Conservation (phyloP, 2,888 invertebrate genomes). For the Alloplasta piceator region DNA sequence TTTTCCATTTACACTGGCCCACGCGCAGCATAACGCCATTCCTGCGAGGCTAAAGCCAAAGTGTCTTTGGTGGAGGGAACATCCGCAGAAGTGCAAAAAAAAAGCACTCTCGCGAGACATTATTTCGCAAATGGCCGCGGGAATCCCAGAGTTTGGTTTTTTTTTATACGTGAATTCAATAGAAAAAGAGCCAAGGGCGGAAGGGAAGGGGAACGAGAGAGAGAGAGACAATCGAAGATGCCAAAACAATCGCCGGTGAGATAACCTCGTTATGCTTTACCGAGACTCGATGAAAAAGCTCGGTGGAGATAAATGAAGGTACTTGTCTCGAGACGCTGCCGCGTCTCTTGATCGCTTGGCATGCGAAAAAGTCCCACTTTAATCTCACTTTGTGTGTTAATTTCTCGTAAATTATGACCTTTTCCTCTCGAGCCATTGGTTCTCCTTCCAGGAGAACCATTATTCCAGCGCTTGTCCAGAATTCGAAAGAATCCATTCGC, state of each 20-base stretch:
- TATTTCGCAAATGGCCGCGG: slow-evolving; percentile 43
- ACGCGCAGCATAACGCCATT: neutral
- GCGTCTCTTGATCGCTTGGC: neutral
- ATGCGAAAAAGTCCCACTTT: no score
- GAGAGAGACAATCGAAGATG: slow-evolving; percentile 71
- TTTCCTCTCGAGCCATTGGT: no score
- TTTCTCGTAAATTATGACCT: no score
- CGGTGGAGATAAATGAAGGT: neutral
- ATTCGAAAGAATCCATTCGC: no score
- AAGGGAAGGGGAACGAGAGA: slow-evolving; percentile 2
- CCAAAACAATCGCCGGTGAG: slow-evolving; percentile 73
- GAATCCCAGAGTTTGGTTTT: neutral
- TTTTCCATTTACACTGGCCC: neutral
- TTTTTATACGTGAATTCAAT: neutral
- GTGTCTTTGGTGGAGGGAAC: neutral
- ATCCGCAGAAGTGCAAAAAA: slow-evolving; percentile 13
- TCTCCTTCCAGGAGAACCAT: no score
- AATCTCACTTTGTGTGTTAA: no score
- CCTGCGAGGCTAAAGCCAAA: neutral
- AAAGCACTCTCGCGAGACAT: neutral
- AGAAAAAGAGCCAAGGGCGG: neutral
- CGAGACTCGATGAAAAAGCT: slow-evolving; percentile 51
- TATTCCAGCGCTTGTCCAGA: no score
- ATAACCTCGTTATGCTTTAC: slow-evolving; percentile 70
- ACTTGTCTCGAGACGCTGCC: no score